These are phyloP conservation scores for Drosophila falleni DNA, from an alignment of 2,888 invertebrate genomes.

Conservation along the genomic window DNA sequence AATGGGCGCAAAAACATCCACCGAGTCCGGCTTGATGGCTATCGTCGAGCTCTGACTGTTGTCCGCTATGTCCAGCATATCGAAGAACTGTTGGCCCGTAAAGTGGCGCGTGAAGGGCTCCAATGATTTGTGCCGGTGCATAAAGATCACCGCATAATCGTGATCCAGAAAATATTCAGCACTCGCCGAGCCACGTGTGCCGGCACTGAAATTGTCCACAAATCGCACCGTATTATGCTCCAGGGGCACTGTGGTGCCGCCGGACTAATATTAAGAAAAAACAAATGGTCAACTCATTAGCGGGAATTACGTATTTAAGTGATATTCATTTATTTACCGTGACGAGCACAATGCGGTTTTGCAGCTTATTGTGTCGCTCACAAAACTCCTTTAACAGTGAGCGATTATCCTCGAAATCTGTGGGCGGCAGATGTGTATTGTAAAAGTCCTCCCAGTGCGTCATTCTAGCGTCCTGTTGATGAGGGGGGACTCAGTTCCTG, in stretches of 20 bases:
- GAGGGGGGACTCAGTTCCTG: constrained; percentile 1
- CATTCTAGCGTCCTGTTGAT: constrained; percentile 59
- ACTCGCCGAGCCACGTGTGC: constrained; percentile 96
- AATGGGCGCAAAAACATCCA: constrained; percentile 90
- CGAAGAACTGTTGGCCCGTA: constrained; percentile 91
- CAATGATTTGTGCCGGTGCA: constrained; percentile 95
- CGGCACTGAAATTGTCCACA: constrained; percentile 99
- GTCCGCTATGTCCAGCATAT: constrained; percentile 89
- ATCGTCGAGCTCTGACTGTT: constrained; percentile 89
- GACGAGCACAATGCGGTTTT: constrained; percentile 91
- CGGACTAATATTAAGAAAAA: constrained; percentile 88
- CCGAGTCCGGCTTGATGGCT: constrained; percentile 90
- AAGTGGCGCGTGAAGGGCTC: constrained; percentile 97
- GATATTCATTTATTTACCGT: constrained; percentile 90
- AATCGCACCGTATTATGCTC: constrained; percentile 99
- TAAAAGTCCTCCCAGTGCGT: constrained; percentile 94
- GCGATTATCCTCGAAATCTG: constrained; percentile 91
- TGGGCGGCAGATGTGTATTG: constrained; percentile 91
- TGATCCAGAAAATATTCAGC: constrained; percentile 97
- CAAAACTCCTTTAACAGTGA: constrained; percentile 91
- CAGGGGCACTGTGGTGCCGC: constrained; percentile 98
- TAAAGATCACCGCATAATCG: constrained; percentile 96
- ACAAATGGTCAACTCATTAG: constrained; percentile 27
- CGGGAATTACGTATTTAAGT: constrained; percentile 1
- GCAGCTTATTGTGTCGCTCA: constrained; percentile 89